Base-by-base conservation (phyloP, 2,797 vertebrate genomes). In the Perodicticus potto region DNA sequence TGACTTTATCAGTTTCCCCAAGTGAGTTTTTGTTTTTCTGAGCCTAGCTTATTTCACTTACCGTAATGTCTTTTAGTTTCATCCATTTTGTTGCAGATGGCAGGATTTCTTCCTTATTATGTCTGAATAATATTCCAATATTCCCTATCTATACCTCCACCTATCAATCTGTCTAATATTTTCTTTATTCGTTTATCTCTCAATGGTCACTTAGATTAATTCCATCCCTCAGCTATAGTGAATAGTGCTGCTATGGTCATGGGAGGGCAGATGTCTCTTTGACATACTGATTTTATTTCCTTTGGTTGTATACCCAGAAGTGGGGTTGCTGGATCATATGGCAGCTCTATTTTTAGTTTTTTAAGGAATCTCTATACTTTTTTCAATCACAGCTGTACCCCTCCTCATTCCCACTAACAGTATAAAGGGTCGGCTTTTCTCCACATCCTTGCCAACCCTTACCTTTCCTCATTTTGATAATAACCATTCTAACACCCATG, bases 401-500 rank as follows among this genome's bases (percentile, higher is more conserved):
- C 45, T 61, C 69, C 12, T 6, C 12, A 57, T 37, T 85, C 72
- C 55, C 23, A 29, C 53, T 14, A 32, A 11, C 10, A 78, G 43
- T 22, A 12, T n/a, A 7, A 7, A n/a, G 25, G 11, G 1, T 53
- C 61, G 23, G 11, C 9, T 63, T 70, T 70, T 27, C 61, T 61
- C 61, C 37, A n/a, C 13, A 25, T 67, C n/a, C 81, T 76, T 20
- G 5, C 16, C 45, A 29, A 45, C 20, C 29, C 34, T 77, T 83
- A 87, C 22, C 12, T 89, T 89, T 80, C 45, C 34, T 37, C 25
- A 43, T 32, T 87, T 73, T 65, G 43, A 13, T 85, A 34, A 29
- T 9, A 7, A 7, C 9, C 25, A 11, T 37, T 25, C 11, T 59
- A n/a, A 32, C 3, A 5, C 3, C 1, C 8, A 4, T 7, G 10